Evolutionary conservation across 2,113 vertebrate species (phyloP).

Genomic region (Hydropotes inermis): DNA sequence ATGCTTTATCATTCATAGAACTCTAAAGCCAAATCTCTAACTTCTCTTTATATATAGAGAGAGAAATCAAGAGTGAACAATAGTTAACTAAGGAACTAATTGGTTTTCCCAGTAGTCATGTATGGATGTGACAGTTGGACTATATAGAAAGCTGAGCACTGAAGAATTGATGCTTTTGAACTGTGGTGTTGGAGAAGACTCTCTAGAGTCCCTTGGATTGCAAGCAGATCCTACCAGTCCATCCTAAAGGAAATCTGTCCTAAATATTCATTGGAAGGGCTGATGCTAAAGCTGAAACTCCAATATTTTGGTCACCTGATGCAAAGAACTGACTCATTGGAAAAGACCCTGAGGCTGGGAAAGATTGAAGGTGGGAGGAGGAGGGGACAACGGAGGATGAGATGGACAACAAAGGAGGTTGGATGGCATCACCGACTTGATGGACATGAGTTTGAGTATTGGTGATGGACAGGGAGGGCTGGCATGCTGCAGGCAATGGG

Average conservation of each 20-base stretch:
- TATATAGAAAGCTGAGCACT: neutral
- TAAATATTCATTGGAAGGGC: neutral
- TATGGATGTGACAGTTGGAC: neutral
- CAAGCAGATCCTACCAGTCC: neutral
- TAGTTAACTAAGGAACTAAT: neutral
- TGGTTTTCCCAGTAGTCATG: neutral
- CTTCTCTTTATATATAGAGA: neutral
- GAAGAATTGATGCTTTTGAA: neutral
- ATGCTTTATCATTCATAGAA: neutral
- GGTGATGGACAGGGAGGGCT: neutral
- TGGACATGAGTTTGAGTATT: neutral
- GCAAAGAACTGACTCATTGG: neutral
- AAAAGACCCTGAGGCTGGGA: neutral
- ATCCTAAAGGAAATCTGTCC: neutral
- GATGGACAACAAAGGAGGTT: neutral
- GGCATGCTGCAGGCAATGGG: neutral
- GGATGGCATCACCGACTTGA: neutral
- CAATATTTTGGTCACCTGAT: neutral
- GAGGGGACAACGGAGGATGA: neutral
- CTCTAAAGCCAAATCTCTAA: neutral
- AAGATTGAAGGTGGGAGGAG: neutral
- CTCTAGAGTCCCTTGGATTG: neutral
- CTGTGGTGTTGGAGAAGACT: neutral
- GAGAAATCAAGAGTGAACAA: neutral
- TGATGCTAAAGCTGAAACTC: neutral